Conservation (phyloP, 2,888 invertebrate genomes). For the Oxyteleia sp. region DNA sequence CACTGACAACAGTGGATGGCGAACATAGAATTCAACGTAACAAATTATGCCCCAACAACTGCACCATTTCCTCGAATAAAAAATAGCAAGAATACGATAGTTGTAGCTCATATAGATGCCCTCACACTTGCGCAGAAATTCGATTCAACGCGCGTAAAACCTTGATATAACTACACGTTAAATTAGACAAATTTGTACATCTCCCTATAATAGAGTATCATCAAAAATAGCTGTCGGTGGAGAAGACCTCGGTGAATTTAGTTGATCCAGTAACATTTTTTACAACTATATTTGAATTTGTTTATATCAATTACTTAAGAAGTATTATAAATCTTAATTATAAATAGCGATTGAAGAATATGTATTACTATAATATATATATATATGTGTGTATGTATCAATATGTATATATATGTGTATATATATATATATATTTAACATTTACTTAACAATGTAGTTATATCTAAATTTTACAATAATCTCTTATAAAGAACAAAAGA, state of each 20-base stretch:
- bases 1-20: too few species aligned
- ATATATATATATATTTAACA: conserved; percentile 51
- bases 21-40: too few species aligned
- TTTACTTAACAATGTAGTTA: conserved; percentile 60
- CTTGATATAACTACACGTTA: conserved; percentile 51
- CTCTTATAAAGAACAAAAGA: conserved; percentile 12
- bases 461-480: conserved; percentile 59
- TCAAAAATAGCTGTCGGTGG: conserved; percentile 46
- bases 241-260: conserved; percentile 23
- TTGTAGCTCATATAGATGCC: background rate
- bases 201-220: conserved; percentile 35
- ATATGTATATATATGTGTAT: conserved; percentile 42
- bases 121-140: conserved; percentile 6
- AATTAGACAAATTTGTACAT: conserved; percentile 51
- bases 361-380: background rate
- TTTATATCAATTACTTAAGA: too few species aligned
- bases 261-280: conserved; percentile 20
- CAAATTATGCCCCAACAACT: too few species aligned
- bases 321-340: conserved; percentile 19
- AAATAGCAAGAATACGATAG: background rate
- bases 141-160: conserved; percentile 24
- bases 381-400: conserved; percentile 33
- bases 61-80: too few species aligned
- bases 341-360: conserved; percentile 6
- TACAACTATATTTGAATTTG: conserved; percentile 3